These are phyloP conservation scores for Pterois miles DNA, from an alignment of 2,797 vertebrate species.

Conservation along the genomic window DNA sequence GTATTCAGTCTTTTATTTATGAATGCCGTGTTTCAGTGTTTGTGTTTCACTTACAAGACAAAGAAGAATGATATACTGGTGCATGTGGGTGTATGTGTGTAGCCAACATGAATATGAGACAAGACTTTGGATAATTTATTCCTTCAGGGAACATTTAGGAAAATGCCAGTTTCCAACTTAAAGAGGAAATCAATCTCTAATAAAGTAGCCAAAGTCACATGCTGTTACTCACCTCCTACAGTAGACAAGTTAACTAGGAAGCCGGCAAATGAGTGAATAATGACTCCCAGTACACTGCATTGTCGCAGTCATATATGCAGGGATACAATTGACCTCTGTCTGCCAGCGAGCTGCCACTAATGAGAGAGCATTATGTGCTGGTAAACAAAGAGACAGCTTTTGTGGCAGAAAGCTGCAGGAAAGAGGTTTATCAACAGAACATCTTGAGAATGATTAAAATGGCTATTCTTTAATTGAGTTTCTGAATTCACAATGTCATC, in stretches of 20 bases:
- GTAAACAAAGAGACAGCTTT: slow-evolving; percentile 11
- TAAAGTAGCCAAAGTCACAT: slow-evolving; percentile 42
- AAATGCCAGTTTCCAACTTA: slow-evolving; percentile 44
- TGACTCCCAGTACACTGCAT: background rate
- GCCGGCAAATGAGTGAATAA: slow-evolving; percentile 17
- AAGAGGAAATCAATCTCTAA: slow-evolving; percentile 54
- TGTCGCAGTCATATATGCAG: background rate
- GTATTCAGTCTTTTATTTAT: slow-evolving; percentile 38
- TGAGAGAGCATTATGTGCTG: slow-evolving; percentile 20
- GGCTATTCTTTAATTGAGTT: background rate
- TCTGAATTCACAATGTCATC: background rate
- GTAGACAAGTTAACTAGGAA: slow-evolving; percentile 4
- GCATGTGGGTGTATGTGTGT: background rate
- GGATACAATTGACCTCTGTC: slow-evolving; percentile 49
- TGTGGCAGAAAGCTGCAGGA: slow-evolving; percentile 27
- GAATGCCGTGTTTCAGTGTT: slow-evolving; percentile 19
- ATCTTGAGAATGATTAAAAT: background rate
- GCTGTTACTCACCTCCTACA: background rate
- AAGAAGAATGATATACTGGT: slow-evolving; percentile 4
- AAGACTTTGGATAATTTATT: slow-evolving; percentile 27
- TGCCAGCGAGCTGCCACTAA: slow-evolving; percentile 19
- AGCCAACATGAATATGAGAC: background rate
- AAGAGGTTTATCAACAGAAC: background rate
- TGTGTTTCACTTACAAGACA: slow-evolving; percentile 27
- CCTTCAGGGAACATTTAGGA: slow-evolving; percentile 43